Evolutionary conservation across 2,888 invertebrate species (phyloP), one percentile per base, ranked within the genome.

Genomic region (Sminthurides aquaticus): DNA sequence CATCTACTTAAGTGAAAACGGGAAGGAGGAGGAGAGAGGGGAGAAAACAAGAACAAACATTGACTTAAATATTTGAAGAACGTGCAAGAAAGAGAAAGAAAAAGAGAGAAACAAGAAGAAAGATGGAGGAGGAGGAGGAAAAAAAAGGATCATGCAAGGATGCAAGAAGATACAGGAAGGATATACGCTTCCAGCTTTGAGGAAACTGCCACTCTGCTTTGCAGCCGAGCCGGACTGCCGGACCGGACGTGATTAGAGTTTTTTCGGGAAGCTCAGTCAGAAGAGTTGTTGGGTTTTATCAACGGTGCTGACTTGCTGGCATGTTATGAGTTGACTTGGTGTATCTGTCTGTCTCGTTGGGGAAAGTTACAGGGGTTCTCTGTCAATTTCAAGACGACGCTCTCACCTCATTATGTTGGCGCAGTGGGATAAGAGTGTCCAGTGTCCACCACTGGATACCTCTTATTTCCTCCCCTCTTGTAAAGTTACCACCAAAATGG

Each of bases 21-120:
- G n/a, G n/a, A n/a, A n/a, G n/a, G n/a, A n/a, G n/a, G n/a, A n/a
- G n/a, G n/a, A n/a, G n/a, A 24, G 1, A 20, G 43, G 43, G 43
- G 26, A 26, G n/a, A 48, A 62, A 56, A 62, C 24, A 3, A 54
- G 55, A 56, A 56, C 56, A 62, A 62, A 62, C 62, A 56, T 62
- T 62, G 55, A 56, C 62, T 62, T 62, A 62, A 62, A 62, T 62
- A 62, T 62, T 62, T 62, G 54, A 62, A 56, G 52, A 29, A 24
- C 28, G 28, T 52, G 49, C 28, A 48, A 20, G 29, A 28, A 18
- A 1, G 29, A 29, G 29, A 28, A 3, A 57, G 28, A 28, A 8
- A 59, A 20, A 22, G 59, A 48, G 18, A 48, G 22, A 58, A 25
- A 22, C 56, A 56, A 25, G 49, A 52, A 26, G 49, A 18, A 60